These are phyloP conservation scores for Monomorium pharaonis DNA, from an alignment of 1,140 invertebrate genomes.

Conservation along the genomic window DNA sequence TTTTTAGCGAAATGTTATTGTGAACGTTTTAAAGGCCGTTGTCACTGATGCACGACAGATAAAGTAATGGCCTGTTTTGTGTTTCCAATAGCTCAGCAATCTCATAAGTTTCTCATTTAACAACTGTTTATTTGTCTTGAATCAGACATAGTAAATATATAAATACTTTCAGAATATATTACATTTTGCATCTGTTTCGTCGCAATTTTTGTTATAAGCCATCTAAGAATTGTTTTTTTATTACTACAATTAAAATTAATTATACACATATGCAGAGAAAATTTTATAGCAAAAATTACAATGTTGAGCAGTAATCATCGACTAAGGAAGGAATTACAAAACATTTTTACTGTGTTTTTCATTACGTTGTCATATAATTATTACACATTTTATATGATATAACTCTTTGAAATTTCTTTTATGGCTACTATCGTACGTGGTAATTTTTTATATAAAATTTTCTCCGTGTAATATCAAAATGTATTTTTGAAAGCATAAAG, in stretches of 20 bases:
- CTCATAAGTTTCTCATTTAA: slow-evolving; percentile 39
- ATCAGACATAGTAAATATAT: slow-evolving; percentile 39
- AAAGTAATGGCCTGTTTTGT: slow-evolving; percentile 41
- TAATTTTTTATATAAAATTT: too few species aligned
- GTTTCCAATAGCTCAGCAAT: slow-evolving; percentile 17
- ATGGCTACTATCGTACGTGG: too few species aligned
- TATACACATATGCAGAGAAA: too few species aligned
- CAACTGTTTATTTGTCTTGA: slow-evolving; percentile 46
- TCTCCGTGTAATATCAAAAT: background rate
- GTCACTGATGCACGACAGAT: slow-evolving; percentile 33
- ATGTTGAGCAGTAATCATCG: too few species aligned
- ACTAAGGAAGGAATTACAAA: too few species aligned
- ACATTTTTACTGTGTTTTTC: too few species aligned
- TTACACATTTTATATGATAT: too few species aligned
- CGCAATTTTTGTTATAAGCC: background rate
- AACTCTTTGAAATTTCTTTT: too few species aligned
- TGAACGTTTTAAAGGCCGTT: slow-evolving; percentile 13
- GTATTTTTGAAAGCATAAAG: background rate
- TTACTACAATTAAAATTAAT: too few species aligned
- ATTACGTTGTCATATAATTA: too few species aligned
- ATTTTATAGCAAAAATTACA: too few species aligned
- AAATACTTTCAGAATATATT: slow-evolving; percentile 41
- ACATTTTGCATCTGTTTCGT: background rate
- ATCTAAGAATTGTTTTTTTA: background rate
- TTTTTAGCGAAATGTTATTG: slow-evolving; percentile 56